These are phyloP conservation scores for Hydropsyche tenuis DNA, from an alignment of 1,140 invertebrate species.

Conservation along the genomic window DNA sequence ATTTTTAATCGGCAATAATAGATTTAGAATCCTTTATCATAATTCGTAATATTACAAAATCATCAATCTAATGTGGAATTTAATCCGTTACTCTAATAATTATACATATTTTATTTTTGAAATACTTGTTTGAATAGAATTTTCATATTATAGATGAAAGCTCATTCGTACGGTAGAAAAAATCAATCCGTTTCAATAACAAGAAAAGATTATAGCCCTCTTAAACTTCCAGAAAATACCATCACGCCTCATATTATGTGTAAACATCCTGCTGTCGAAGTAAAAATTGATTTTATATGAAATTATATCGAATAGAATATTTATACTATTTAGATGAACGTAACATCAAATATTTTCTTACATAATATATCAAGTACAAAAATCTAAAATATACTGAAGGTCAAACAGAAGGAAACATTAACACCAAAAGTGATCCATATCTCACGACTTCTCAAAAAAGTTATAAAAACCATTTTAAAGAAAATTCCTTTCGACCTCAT, in stretches of 20 bases:
- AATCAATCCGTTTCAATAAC: conserved; percentile 3
- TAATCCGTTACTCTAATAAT: background rate
- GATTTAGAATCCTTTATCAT: too few species aligned
- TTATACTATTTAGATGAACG: too few species aligned
- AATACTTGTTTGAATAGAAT: conserved; percentile 5
- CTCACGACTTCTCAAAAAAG: background rate
- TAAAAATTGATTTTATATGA: background rate
- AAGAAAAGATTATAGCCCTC: background rate
- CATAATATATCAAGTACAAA: background rate
- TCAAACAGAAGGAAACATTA: background rate
- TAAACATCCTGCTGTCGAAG: background rate
- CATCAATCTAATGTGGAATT: background rate
- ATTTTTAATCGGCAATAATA: too few species aligned
- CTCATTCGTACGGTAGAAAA: conserved; percentile 18
- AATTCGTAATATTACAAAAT: too few species aligned
- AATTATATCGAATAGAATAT: too few species aligned
- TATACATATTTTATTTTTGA: background rate
- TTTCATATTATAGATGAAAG: conserved; percentile 23
- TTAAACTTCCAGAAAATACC: too few species aligned
- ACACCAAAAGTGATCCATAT: conserved; percentile 6
- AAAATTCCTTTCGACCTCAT: background rate
- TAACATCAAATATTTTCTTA: too few species aligned
- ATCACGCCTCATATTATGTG: background rate
- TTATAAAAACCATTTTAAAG: background rate
- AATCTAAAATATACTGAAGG: background rate